phyloP scores from a whole-genome alignment of 1,140 invertebrate species.

The Procambarus clarkii region DNA sequence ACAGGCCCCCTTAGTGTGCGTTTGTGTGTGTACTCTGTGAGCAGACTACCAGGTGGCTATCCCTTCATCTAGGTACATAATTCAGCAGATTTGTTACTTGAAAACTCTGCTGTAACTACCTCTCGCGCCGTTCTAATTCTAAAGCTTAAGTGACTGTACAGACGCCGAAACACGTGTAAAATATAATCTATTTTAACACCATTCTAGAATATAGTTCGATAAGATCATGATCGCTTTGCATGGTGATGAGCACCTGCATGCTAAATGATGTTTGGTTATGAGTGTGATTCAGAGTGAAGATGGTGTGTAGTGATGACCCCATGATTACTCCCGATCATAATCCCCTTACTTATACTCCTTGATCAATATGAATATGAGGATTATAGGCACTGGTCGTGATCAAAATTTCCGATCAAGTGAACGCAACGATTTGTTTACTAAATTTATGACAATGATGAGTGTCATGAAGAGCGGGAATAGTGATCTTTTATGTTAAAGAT shows the following conservation, averaged over 20 bases:
- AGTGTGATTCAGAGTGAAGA: neutral
- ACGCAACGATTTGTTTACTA: neutral
- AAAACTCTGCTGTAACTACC: too few relatives aligned
- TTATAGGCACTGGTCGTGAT: neutral
- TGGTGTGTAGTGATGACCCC: conserved; percentile 9
- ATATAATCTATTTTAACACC: too few relatives aligned
- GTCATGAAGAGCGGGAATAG: neutral
- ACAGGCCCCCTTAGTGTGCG: too few relatives aligned
- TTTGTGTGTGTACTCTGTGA: too few relatives aligned
- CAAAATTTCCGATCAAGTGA: neutral
- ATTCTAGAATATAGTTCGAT: too few relatives aligned
- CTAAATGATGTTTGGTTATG: neutral
- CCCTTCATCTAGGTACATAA: neutral
- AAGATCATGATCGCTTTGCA: conserved; percentile 20
- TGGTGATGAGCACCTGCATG: neutral
- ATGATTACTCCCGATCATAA: conserved; percentile 4
- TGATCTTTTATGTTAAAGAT: neutral
- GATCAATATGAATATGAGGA: neutral
- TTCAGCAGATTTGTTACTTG: neutral
- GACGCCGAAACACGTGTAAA: too few relatives aligned
- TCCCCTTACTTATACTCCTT: neutral
- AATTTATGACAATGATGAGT: neutral
- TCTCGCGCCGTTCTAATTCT: too few relatives aligned
- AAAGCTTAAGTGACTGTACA: too few relatives aligned
- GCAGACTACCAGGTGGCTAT: neutral